These are phyloP conservation scores for Parazoanthus darwini DNA, from an alignment of 92 coral and sea anemone genomes.

Conservation along the genomic window DNA sequence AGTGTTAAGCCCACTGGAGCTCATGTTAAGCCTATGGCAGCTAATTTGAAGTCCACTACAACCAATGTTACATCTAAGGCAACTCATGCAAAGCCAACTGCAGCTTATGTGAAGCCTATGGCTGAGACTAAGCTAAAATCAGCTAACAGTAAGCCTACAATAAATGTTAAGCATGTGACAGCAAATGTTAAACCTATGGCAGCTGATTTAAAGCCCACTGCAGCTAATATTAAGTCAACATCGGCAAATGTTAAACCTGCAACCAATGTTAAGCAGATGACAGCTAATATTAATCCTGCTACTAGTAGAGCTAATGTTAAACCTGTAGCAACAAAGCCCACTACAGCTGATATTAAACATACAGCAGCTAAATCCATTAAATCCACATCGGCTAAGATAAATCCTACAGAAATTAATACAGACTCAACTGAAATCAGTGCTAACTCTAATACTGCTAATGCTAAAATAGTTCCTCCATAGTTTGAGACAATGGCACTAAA, in stretches of 20 bases:
- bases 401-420: neutral
- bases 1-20: neutral
- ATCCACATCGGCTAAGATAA: too few relatives aligned
- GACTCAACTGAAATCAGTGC: neutral
- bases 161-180: neutral
- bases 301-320: too few relatives aligned
- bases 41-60: neutral
- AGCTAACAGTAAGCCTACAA: neutral
- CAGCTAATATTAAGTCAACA: neutral
- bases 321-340: too few relatives aligned
- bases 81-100: neutral
- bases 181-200: neutral
- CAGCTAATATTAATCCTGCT: neutral
- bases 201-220: neutral
- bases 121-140: neutral
- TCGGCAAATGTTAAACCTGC: neutral
- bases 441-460: neutral
- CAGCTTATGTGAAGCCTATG: too few relatives aligned
- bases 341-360: too few relatives aligned
- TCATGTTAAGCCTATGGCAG: neutral
- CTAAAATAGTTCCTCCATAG: conserved; percentile 24
- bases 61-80: neutral
- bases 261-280: neutral
- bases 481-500: conserved; percentile 59
- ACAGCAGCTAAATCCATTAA: too few relatives aligned